A percentile compares a stretch with the other conserved stretches of the same genome.
These are phyloP conservation scores for Phyllopteryx taeniolatus DNA, from an alignment of 2,113 vertebrate genomes.

Conservation along the genomic window DNA sequence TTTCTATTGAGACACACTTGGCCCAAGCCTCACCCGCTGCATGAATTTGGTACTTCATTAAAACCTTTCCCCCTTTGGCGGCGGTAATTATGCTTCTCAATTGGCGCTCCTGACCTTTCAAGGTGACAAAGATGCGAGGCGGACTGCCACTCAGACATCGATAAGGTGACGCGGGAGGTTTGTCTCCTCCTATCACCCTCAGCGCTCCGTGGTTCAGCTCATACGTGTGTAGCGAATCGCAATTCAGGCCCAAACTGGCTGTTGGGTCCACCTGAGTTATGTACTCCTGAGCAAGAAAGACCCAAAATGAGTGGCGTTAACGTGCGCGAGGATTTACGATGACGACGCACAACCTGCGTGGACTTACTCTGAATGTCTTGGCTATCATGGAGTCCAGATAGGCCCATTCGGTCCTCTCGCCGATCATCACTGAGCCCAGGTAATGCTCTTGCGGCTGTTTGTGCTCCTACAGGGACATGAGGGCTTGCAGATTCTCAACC, in stretches of 20 bases:
- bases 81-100: neutral
- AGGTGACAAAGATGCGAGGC: constrained; percentile 71
- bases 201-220: constrained; percentile 81
- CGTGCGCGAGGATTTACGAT: accelerated
- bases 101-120: constrained; percentile 80
- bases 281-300: constrained; percentile 78
- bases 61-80: neutral
- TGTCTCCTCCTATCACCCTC: constrained; percentile 79
- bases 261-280: constrained; percentile 89
- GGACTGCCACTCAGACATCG: constrained; percentile 74
- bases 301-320: neutral
- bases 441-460: constrained; percentile 91
- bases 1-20: neutral
- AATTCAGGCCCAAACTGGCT: constrained; percentile 84
- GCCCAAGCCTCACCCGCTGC: neutral
- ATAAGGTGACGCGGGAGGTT: constrained; percentile 76
- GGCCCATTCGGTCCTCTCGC: constrained; percentile 84
- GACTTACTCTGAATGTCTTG: constrained; percentile 84
- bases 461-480: constrained; percentile 70
- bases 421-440: constrained; percentile 81
- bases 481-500: neutral
- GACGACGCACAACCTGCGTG: neutral
- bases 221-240: constrained; percentile 85
- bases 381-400: constrained; percentile 85
- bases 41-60: neutral